A percentile compares a stretch with the other conserved stretches of the same genome.
These are phyloP conservation scores for Daktulosphaira vitifoliae DNA, from an alignment of 1,140 invertebrate species.

Conservation along the genomic window DNA sequence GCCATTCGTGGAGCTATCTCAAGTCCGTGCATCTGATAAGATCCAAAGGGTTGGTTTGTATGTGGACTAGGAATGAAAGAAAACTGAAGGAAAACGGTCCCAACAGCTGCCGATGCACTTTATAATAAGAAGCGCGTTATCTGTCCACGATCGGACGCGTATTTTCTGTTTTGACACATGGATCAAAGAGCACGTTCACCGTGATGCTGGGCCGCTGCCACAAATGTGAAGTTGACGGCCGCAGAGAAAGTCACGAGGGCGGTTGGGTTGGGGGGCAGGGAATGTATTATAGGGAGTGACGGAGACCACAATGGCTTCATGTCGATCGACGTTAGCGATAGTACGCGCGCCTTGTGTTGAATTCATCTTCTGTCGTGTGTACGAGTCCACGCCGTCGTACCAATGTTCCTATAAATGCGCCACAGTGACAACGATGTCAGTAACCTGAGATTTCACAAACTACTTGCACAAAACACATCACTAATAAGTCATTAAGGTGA, in stretches of 20 bases:
- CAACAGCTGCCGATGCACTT: conserved; percentile 7
- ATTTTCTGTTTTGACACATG: conserved; percentile 26
- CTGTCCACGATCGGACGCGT: conserved; percentile 13
- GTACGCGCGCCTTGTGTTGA: conserved; percentile 16
- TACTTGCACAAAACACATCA: no score
- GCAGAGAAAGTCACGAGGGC: background rate
- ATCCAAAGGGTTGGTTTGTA: no score
- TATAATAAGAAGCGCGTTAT: conserved; percentile 18
- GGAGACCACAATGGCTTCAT: conserved; percentile 14
- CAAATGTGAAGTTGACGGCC: background rate
- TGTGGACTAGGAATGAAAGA: background rate
- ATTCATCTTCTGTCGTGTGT: conserved; percentile 1
- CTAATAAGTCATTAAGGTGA: no score
- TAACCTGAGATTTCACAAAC: no score
- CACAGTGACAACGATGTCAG: no score
- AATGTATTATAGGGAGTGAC: background rate
- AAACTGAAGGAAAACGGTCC: background rate
- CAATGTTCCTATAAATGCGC: no score
- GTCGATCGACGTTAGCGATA: conserved; percentile 16
- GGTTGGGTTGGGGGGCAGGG: no score
- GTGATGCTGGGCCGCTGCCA: background rate
- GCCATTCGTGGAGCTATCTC: no score
- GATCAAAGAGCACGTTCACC: conserved; percentile 8
- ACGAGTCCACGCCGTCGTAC: no score
- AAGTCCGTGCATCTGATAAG: no score